Percentiles rank a stretch among this genome's conserved stretches.
phyloP scores from a whole-genome alignment of 2,113 vertebrate genomes.

The Monarcha castaneiventris region DNA sequence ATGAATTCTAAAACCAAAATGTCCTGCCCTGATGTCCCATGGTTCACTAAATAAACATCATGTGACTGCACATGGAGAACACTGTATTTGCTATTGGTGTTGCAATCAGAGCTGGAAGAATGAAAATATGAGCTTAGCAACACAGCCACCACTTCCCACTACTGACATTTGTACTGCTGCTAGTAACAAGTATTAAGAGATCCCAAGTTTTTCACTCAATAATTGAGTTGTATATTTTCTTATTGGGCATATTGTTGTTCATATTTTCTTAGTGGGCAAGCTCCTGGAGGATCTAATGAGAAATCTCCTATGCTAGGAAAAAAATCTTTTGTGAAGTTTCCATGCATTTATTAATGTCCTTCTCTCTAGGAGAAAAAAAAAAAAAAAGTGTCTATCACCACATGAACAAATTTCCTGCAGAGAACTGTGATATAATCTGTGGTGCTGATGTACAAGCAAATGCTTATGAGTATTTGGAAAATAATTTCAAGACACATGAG shows the following conservation, averaged over 20 bases:
- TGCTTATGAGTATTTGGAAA: not conserved
- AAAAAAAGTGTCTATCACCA: not conserved
- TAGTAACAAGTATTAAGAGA: not conserved
- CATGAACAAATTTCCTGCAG: not conserved
- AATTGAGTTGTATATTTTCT: not conserved
- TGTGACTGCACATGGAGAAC: rapidly evolving
- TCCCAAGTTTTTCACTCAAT: not conserved
- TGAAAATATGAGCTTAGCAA: not conserved
- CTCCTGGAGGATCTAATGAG: not conserved
- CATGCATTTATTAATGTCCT: not conserved
- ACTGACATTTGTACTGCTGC: not conserved
- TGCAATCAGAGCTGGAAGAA: not conserved
- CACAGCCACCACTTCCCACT: not conserved
- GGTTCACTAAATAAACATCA: not conserved
- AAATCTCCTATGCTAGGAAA: not conserved
- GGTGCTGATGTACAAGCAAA: not conserved
- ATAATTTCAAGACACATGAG: not conserved
- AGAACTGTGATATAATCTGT: not conserved
- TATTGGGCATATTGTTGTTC: no score
- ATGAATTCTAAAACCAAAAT: not conserved
- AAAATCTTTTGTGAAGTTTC: not conserved
- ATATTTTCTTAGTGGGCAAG: not conserved
- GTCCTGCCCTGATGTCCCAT: not conserved
- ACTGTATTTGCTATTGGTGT: not conserved
- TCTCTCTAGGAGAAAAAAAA: not conserved